Evolutionary conservation across 1,140 invertebrate genomes (phyloP).

Genomic region (Acyrthosiphon pisum): DNA sequence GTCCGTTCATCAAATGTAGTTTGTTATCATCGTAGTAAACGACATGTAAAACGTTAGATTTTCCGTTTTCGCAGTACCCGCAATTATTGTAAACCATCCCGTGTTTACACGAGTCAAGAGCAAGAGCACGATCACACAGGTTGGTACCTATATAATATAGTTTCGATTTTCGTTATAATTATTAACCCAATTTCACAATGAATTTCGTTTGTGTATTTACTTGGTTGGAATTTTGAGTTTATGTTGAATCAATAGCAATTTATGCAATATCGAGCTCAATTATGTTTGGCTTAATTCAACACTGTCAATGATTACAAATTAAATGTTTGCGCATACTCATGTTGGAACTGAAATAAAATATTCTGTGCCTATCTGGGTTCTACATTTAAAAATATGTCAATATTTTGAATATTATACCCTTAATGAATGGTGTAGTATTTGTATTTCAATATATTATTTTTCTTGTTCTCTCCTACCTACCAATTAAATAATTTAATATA

Average conservation of each 20-base stretch:
- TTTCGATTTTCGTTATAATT: neutral
- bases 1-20: slow-evolving; percentile 20
- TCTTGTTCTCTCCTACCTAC: too few relatives aligned
- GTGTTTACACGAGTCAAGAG: neutral
- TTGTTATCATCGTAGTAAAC: neutral
- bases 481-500: too few relatives aligned
- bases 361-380: neutral
- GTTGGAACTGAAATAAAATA: neutral
- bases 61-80: neutral
- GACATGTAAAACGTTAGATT: slow-evolving; percentile 1
- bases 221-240: neutral
- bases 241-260: neutral
- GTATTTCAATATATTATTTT: too few relatives aligned
- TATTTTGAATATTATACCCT: neutral
- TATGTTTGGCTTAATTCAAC: neutral
- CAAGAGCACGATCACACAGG: slow-evolving; percentile 13
- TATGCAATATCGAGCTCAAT: neutral
- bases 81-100: neutral
- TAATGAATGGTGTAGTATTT: neutral
- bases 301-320: neutral
- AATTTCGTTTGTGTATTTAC: neutral
- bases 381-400: neutral
- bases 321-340: neutral
- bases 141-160: neutral
- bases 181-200: neutral